A percentile compares a stretch with the other conserved stretches of the same genome.
Conservation (phyloP, 2,888 invertebrate genomes). For the Lysandra bellargus region DNA sequence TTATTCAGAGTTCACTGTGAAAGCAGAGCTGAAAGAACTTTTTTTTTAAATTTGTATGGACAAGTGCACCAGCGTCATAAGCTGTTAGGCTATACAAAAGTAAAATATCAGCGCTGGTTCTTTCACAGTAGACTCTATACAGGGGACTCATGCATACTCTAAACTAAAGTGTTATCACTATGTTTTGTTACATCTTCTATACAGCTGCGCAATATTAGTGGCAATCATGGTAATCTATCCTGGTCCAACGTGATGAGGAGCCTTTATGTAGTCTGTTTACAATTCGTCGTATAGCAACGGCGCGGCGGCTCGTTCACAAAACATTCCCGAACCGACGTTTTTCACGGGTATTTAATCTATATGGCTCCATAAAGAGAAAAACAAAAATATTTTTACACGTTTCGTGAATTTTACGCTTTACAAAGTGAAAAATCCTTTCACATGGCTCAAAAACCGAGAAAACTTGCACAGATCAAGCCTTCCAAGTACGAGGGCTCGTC, state of each 20-base stretch:
- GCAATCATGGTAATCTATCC: not conserved
- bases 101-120: too few relatives aligned
- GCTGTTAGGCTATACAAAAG: too few relatives aligned
- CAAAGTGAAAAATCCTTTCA: not conserved
- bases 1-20: too few relatives aligned
- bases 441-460: slow-evolving; percentile 40
- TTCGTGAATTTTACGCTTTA: slow-evolving; percentile 1
- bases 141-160: too few relatives aligned
- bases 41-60: too few relatives aligned
- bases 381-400: slow-evolving; percentile 35
- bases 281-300: slow-evolving; percentile 43
- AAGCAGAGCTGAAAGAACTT: too few relatives aligned
- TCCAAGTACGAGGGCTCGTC: slow-evolving; percentile 57
- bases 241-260: not conserved
- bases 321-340: slow-evolving; percentile 41
- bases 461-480: slow-evolving; percentile 57
- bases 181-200: too few relatives aligned
- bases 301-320: slow-evolving; percentile 41
- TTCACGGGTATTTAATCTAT: slow-evolving; percentile 42
- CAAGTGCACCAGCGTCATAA: too few relatives aligned
- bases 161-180: too few relatives aligned
- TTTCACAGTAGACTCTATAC: too few relatives aligned
- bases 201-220: too few relatives aligned
- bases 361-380: slow-evolving; percentile 39
- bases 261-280: slow-evolving; percentile 39